These are phyloP conservation scores for Pandemis heparana DNA, from an alignment of 2,888 invertebrate species.

Conservation along the genomic window DNA sequence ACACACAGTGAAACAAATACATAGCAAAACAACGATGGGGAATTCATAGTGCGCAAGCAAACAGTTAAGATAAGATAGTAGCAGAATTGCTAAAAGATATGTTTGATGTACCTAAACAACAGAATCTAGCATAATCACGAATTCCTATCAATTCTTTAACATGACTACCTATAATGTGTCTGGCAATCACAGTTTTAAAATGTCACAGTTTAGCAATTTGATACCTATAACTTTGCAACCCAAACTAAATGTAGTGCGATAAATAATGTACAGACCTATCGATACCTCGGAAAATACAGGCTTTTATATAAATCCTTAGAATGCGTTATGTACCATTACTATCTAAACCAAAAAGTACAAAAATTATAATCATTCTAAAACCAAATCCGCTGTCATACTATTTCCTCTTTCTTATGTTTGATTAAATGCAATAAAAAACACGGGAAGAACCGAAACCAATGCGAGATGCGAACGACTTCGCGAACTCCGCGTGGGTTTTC, in stretches of 20 bases:
- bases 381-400: not conserved
- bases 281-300: no score
- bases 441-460: constrained; percentile 4
- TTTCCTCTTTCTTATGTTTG: not conserved
- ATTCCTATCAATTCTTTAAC: not conserved
- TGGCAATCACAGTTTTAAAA: no score
- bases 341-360: not conserved
- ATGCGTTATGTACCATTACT: no score
- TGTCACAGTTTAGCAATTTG: no score
- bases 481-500: not conserved
- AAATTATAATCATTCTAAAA: not conserved
- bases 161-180: not conserved
- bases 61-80: constrained; percentile 6
- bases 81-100: not conserved
- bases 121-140: not conserved
- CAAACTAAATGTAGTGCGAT: not conserved
- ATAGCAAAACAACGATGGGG: not conserved
- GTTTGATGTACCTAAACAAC: not conserved
- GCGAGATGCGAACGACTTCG: not conserved
- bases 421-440: not conserved
- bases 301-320: no score
- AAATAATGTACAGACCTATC: no score
- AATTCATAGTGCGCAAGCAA: constrained; percentile 1
- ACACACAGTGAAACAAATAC: not conserved
- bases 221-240: no score